Evolutionary conservation across 2,888 invertebrate genomes (phyloP).

Genomic region (Sesia bembeciformis): DNA sequence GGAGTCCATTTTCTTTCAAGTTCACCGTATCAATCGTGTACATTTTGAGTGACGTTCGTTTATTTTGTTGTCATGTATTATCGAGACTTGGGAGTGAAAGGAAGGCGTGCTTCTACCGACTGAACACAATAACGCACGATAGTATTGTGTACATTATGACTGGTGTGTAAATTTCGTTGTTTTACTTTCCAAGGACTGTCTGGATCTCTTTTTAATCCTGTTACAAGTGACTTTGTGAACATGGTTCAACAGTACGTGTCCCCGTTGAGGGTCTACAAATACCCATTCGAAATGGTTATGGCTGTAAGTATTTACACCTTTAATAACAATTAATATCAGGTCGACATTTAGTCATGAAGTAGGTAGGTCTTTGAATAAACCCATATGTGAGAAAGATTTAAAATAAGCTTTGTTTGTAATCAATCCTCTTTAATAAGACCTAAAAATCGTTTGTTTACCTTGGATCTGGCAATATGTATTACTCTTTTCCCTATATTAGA

Average conservation of each 20-base stretch:
- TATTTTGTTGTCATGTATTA: constrained; percentile 38
- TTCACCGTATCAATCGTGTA: constrained; percentile 30
- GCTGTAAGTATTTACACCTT: constrained; percentile 78
- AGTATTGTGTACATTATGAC: constrained; percentile 29
- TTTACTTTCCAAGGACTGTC: constrained; percentile 27
- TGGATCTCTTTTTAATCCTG: constrained; percentile 38
- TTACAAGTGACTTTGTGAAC: constrained; percentile 38
- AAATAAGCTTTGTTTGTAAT: no score
- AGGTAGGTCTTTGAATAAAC: no score
- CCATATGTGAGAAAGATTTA: no score
- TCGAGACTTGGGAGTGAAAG: constrained; percentile 35
- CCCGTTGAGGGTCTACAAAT: constrained; percentile 95
- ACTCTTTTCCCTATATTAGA: no score
- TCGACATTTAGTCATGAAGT: no score
- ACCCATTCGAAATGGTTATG: constrained; percentile 97
- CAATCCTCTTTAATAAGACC: no score
- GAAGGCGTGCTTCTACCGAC: constrained; percentile 8
- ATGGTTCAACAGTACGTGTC: constrained; percentile 98
- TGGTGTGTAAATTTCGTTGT: constrained; percentile 34
- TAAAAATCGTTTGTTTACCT: no score
- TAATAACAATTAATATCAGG: no score
- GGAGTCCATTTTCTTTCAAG: constrained; percentile 45
- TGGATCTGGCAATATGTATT: no score
- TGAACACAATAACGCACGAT: constrained; percentile 1
- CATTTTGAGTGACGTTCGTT: constrained; percentile 30